phyloP scores from a whole-genome alignment of 2,113 vertebrate genomes.

The Parus major region DNA sequence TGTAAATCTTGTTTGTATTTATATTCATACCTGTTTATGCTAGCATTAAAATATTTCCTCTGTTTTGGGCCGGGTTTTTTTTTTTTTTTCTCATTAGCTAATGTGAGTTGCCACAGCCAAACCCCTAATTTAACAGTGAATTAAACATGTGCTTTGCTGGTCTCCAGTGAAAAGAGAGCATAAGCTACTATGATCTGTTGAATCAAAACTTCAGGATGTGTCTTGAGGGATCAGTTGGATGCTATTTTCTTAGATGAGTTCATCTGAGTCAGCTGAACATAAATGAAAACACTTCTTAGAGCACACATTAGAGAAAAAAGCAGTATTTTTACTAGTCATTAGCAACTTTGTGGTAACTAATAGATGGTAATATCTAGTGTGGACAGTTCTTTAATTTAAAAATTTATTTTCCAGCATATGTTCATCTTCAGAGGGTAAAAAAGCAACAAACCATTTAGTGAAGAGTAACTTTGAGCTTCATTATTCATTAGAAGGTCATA shows the following conservation, averaged over 20 bases:
- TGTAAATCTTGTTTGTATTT: slow-evolving; percentile 49
- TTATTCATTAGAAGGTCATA: background rate
- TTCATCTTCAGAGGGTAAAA: background rate
- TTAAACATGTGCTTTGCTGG: slow-evolving; percentile 38
- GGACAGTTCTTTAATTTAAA: slow-evolving; percentile 18
- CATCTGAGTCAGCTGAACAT: slow-evolving; percentile 40
- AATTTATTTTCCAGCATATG: background rate
- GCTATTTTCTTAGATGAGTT: slow-evolving; percentile 44
- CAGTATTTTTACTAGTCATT: slow-evolving; percentile 39
- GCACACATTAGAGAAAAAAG: slow-evolving; percentile 26
- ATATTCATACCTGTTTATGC: slow-evolving; percentile 34
- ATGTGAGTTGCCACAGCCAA: slow-evolving; percentile 35
- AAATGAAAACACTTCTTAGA: slow-evolving; percentile 21
- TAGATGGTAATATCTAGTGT: background rate
- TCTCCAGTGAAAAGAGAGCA: slow-evolving; percentile 8
- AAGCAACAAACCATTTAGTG: background rate
- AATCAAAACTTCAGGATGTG: slow-evolving; percentile 44
- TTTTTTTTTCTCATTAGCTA: slow-evolving; percentile 27
- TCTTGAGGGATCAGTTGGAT: slow-evolving; percentile 42
- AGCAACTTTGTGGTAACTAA: slow-evolving; percentile 32
- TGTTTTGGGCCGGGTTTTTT: background rate
- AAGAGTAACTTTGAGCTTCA: background rate
- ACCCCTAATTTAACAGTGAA: slow-evolving; percentile 44
- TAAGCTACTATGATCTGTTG: slow-evolving; percentile 29
- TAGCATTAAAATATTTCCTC: slow-evolving; percentile 54